Evolutionary conservation across 2,797 vertebrate genomes (phyloP).

Genomic region (Gobio occitaniae): DNA sequence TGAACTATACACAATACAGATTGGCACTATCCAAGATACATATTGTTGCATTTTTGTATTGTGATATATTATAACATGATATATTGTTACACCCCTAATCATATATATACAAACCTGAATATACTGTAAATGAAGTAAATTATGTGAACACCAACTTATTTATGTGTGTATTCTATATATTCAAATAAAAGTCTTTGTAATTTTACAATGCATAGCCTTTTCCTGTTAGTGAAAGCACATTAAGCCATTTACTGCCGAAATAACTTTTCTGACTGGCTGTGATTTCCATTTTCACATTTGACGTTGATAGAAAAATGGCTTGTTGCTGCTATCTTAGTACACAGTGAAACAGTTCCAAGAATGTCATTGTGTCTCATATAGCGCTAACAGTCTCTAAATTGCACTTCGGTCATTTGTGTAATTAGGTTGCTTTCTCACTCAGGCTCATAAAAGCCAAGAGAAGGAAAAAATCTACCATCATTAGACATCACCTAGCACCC

Average conservation of each 20-base stretch:
- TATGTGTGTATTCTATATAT: too few relatives aligned
- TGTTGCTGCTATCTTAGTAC: neutral
- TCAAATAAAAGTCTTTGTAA: neutral
- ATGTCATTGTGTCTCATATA: constrained; percentile 17
- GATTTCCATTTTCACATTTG: neutral
- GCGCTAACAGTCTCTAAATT: neutral
- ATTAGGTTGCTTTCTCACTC: constrained; percentile 39
- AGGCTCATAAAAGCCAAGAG: neutral
- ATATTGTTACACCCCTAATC: too few relatives aligned
- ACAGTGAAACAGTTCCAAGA: neutral
- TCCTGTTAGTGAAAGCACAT: neutral
- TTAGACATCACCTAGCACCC: neutral
- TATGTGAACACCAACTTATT: too few relatives aligned
- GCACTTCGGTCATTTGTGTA: constrained; percentile 26
- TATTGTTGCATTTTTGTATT: too few relatives aligned
- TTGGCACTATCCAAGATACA: too few relatives aligned
- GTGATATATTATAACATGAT: too few relatives aligned
- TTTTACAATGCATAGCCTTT: neutral
- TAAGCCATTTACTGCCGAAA: neutral
- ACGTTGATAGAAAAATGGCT: neutral
- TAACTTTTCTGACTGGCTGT: neutral
- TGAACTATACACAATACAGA: too few relatives aligned
- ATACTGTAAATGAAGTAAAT: neutral
- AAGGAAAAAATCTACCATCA: constrained; percentile 1
- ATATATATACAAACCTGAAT: neutral